These are phyloP conservation scores for Siniperca scherzeri DNA, from an alignment of 2,797 vertebrate genomes.

Conservation along the genomic window DNA sequence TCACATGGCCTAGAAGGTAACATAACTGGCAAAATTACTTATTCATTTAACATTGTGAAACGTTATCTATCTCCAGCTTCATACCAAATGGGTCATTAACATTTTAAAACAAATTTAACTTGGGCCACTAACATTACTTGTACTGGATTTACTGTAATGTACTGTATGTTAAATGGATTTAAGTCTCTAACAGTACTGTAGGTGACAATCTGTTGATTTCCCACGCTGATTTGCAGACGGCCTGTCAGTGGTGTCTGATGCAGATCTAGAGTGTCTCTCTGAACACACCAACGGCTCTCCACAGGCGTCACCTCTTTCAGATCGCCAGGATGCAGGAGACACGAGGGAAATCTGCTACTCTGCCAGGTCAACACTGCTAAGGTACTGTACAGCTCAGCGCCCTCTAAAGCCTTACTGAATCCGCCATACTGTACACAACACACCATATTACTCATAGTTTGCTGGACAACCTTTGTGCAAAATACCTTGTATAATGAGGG, in stretches of 20 bases:
- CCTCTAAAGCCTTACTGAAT: neutral
- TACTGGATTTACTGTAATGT: too few relatives aligned
- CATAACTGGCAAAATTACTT: fast-evolving
- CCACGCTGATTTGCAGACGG: slow-evolving; percentile 73
- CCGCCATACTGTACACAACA: neutral
- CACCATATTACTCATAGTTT: neutral
- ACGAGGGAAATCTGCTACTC: slow-evolving; percentile 49
- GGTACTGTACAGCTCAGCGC: slow-evolving; percentile 77
- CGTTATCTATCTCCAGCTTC: neutral
- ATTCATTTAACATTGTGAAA: neutral
- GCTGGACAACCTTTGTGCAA: neutral
- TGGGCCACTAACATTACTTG: neutral
- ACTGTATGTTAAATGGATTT: neutral
- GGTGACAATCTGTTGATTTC: neutral
- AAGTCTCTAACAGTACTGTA: neutral
- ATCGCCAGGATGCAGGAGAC: slow-evolving; percentile 64
- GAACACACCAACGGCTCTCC: slow-evolving; percentile 76
- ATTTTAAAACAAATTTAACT: neutral
- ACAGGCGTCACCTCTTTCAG: slow-evolving; percentile 58
- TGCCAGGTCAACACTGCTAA: slow-evolving; percentile 92
- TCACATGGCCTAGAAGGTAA: slow-evolving; percentile 73
- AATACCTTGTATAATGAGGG: too few relatives aligned
- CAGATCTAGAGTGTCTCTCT: slow-evolving; percentile 74
- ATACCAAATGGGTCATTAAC: neutral
- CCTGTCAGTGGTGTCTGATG: slow-evolving; percentile 76